Conservation (phyloP, 2,888 invertebrate genomes). For the Stratiomys singularior region DNA sequence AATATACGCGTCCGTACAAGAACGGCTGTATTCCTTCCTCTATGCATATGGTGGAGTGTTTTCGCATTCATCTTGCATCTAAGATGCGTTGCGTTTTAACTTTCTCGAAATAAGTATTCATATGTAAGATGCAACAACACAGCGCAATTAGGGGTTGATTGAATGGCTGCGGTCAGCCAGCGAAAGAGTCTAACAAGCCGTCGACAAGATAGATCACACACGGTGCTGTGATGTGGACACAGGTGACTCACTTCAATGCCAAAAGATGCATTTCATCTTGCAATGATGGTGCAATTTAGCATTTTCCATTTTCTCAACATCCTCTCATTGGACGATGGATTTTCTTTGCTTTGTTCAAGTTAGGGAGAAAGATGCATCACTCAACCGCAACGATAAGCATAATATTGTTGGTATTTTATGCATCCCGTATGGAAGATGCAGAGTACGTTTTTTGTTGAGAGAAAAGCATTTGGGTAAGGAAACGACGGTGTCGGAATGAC, state of each 20-base stretch:
- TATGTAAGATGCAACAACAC: too few species aligned
- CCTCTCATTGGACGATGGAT: not conserved
- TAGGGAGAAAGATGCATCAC: slow-evolving; percentile 2
- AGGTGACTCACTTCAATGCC: slow-evolving; percentile 7
- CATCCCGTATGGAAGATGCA: not conserved
- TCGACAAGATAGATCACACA: slow-evolving; percentile 8
- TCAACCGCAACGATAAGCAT: not conserved
- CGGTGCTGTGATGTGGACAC: slow-evolving; percentile 1
- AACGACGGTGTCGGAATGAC: not conserved
- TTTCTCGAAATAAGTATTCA: too few species aligned
- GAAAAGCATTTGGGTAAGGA: not conserved
- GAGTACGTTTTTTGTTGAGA: not conserved
- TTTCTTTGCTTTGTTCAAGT: slow-evolving; percentile 5
- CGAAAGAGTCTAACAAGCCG: slow-evolving; percentile 4
- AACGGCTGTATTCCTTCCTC: too few species aligned
- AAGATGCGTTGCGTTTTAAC: too few species aligned
- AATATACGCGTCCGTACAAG: too few species aligned
- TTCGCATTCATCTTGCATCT: too few species aligned
- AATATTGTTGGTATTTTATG: too few species aligned
- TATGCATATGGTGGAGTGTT: too few species aligned
- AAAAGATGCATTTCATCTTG: slow-evolving; percentile 33
- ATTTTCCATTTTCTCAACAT: slow-evolving; percentile 22
- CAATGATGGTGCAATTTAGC: not conserved
- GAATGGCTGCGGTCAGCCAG: slow-evolving; percentile 1
- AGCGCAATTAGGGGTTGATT: slow-evolving; percentile 30